Base-by-base conservation (phyloP, 1,140 invertebrate genomes). In the Drosophila navojoa region DNA sequence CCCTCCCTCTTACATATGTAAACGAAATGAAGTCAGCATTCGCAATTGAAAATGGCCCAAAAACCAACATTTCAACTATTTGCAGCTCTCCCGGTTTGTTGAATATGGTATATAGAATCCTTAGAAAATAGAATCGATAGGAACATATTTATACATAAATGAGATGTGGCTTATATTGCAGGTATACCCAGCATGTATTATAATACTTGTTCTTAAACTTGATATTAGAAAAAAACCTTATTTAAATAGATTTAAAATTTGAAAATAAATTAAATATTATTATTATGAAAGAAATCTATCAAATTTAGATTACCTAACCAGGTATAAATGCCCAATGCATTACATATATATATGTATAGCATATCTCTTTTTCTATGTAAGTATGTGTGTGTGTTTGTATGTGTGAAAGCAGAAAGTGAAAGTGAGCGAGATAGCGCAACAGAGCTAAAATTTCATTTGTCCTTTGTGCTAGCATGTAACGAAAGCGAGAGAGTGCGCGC, bases 401-500 rank as follows among this genome's bases (percentile, higher is more conserved):
- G n/a, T 16, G 53, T 58, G 44, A 49, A 49, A 58, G 58, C 76
- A 53, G 62, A 68, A 84, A 82, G 80, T 82, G 80, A 82, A 82
- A 82, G 80, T 82, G 76, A 84, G 76, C 60, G 80, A 84, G 80
- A 84, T 32, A 42, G 72, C 76, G 68, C n/a, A 60, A 76, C 27
- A 45, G 42, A 76, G 79, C 79, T 81, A 61, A 84, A 79, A 68
- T 82, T 82, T 81, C 80, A 82, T 84, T 82, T 82, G 80, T 82
- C 72, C 80, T 63, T 79, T 79, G 55, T 66, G 62, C 60, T 44
- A 45, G 54, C 32, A 62, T 50, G 55, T 42, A 52, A 49, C 47
- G 32, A 45, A 11, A 38, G 35, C 35, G 45, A 66, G 55, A 58
- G 63, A 58, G 49, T 32, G 47, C 25, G 13, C n/a, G n/a, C 13